Evolutionary conservation across 2,113 vertebrate genomes (phyloP), one percentile per base, ranked within the genome.

Genomic region (Sula dactylatra): DNA sequence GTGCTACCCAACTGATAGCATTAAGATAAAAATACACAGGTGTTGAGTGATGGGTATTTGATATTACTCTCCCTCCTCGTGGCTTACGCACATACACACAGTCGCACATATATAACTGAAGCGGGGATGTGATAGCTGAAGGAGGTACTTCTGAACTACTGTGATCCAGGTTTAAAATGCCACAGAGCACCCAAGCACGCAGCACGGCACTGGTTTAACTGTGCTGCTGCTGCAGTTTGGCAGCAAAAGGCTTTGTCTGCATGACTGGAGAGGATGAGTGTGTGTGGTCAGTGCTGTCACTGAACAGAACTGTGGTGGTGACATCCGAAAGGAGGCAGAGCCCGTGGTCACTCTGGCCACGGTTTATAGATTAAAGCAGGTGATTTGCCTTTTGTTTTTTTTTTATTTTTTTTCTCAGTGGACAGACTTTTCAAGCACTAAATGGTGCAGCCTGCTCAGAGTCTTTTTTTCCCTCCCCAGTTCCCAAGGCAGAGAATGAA

Each of bases 401-500:
- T 67, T 29, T 55, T 24, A 3, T 21, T 24, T 7, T 52, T 92
- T 36, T 54, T 21, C 31, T 88, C 47, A 34, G 29, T 3, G 52
- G 11, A 9, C 5, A 15, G 13, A 6, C 15, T 52, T 47, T 40
- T 20, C 69, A 38, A 81, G 40, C 49, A 20, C 42, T 32, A 6
- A 32, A 14, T 0, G 1, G 1, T 3, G 1, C 58, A 22, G 13
- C 67, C 16, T 38, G 7, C 83, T 88, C 42, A 2, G 58, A 8
- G 7, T 4, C 11, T 4, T 18, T 27, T 47, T 24, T 79, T 58
- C 31, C 31, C 64, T 66, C 59, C 70, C 16, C 97, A 99, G 99
- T 97, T 78, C 98, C 99, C 84, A 99, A 99, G 97, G 97, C 98
- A 12, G 99, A 99, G 69, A 99, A 99, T 5, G 99, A 99, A 58